Percentiles rank a stretch among this genome's conserved stretches.
phyloP scores from a whole-genome alignment of 2,888 invertebrate genomes.

The Trissoscelio sp. region DNA sequence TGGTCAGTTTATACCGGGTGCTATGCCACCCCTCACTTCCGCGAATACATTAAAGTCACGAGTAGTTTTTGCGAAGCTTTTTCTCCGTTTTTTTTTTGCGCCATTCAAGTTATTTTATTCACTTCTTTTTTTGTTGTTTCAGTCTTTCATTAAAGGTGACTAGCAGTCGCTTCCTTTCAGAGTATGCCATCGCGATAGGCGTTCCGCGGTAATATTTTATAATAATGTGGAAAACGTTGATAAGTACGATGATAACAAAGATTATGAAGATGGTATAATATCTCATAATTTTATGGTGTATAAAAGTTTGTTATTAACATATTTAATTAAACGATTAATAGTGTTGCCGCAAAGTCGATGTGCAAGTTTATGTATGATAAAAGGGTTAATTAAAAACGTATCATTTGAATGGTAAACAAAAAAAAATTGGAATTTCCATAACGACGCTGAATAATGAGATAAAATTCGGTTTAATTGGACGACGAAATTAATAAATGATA shows the following conservation, averaged over 20 bases:
- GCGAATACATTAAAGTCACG: slow-evolving; percentile 79
- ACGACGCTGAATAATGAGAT: no score
- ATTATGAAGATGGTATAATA: slow-evolving; percentile 34
- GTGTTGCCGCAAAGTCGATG: background rate
- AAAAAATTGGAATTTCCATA: no score
- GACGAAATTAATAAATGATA: no score
- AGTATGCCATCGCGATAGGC: slow-evolving; percentile 27
- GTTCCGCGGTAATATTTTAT: slow-evolving; percentile 55
- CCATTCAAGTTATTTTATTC: slow-evolving; percentile 15
- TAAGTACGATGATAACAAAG: slow-evolving; percentile 36
- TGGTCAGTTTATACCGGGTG: slow-evolving; percentile 72
- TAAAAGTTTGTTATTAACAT: slow-evolving; percentile 41
- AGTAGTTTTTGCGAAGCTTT: slow-evolving; percentile 62
- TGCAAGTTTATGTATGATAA: background rate
- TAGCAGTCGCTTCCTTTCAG: slow-evolving; percentile 63
- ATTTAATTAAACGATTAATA: slow-evolving; percentile 44
- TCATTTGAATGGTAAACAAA: background rate
- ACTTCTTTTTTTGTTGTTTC: slow-evolving; percentile 73
- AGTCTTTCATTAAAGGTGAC: slow-evolving; percentile 77
- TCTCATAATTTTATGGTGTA: slow-evolving; percentile 25
- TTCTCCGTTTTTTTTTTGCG: slow-evolving; percentile 46
- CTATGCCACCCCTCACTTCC: slow-evolving; percentile 78
- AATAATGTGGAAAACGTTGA: slow-evolving; percentile 62
- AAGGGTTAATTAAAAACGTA: background rate
- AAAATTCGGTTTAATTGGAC: no score